Percentiles rank a stretch among this genome's conserved stretches.
Conservation (phyloP, 2,888 invertebrate species). For the Atethmia centrago region DNA sequence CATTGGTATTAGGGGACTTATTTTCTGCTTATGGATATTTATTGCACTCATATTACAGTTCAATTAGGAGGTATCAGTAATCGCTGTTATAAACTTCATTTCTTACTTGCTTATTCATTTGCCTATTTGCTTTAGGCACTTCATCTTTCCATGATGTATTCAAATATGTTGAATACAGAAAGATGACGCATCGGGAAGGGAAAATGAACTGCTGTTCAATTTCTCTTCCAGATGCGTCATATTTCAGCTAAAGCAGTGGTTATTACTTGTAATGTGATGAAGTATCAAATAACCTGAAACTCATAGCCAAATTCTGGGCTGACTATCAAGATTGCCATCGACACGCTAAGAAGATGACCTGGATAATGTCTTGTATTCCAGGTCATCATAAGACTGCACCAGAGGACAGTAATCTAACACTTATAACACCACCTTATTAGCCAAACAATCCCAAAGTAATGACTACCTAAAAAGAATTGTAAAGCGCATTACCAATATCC, state of each 20-base stretch:
- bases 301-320: no score
- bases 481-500: slow-evolving; percentile 57
- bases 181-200: neutral
- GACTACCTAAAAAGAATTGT: slow-evolving; percentile 48
- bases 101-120: slow-evolving; percentile 6
- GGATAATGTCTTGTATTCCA: no score
- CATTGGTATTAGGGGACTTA: slow-evolving; percentile 32
- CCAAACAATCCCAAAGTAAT: slow-evolving; percentile 40
- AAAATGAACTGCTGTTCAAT: no score
- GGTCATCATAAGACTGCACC: neutral
- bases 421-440: neutral
- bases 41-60: slow-evolving; percentile 26
- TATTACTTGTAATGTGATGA: neutral
- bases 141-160: slow-evolving; percentile 1
- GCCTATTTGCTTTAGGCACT: slow-evolving; percentile 11
- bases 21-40: slow-evolving; percentile 21
- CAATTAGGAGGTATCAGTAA: slow-evolving; percentile 21
- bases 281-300: neutral
- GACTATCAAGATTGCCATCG: no score
- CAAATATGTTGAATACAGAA: neutral
- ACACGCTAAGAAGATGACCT: neutral
- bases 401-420: neutral
- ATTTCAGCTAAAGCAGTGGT: neutral
- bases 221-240: no score
- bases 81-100: slow-evolving; percentile 23